Conservation (phyloP, 2,113 vertebrate species). For the Tichodroma muraria region DNA sequence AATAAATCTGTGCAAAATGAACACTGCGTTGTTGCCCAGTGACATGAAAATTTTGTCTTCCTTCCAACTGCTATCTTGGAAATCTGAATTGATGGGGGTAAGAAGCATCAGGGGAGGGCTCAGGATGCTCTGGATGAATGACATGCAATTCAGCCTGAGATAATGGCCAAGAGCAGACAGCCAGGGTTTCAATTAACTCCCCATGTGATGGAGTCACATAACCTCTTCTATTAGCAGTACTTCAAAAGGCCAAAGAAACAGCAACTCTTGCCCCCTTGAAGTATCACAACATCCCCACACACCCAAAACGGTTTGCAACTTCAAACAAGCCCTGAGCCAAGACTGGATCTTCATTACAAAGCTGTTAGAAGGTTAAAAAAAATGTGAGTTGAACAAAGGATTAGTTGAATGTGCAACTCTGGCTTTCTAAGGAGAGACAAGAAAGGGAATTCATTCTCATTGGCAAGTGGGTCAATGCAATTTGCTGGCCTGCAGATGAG, state of each 20-base stretch:
- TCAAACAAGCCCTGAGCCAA: not conserved
- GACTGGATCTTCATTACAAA: not conserved
- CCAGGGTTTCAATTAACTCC: constrained; percentile 20
- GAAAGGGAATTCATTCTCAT: not conserved
- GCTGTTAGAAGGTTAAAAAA: not conserved
- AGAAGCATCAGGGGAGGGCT: not conserved
- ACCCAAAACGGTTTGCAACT: not conserved
- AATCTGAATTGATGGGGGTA: not conserved
- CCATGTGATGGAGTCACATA: not conserved
- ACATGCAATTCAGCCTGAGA: not conserved
- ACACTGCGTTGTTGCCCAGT: not conserved
- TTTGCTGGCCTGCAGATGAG: not conserved
- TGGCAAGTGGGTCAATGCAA: not conserved
- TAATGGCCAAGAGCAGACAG: not conserved
- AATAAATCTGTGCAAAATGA: not conserved
- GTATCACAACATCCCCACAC: not conserved
- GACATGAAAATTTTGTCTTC: not conserved
- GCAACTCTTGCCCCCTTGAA: not conserved
- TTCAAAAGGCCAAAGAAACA: constrained; percentile 28
- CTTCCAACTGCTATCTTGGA: not conserved
- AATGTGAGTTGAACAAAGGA: not conserved
- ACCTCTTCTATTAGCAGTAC: not conserved
- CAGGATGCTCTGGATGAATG: not conserved
- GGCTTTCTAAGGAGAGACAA: not conserved
- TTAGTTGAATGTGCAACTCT: not conserved